Conservation (phyloP, 2,113 vertebrate genomes). For the Columba livia region DNA sequence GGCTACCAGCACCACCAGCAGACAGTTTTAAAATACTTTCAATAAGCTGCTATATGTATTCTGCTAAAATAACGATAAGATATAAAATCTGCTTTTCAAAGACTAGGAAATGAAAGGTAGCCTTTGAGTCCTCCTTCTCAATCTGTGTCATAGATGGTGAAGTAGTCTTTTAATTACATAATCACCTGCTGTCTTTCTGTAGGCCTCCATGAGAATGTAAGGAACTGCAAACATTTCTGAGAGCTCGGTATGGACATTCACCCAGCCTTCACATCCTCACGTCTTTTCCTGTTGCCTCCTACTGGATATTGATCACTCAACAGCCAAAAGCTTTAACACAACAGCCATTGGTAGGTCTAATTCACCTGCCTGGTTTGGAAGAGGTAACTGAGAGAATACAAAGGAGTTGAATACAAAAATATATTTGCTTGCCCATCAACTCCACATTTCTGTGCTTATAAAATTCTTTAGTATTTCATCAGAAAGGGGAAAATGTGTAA, state of each 20-base stretch:
- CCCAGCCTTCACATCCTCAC: neutral
- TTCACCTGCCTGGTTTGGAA: neutral
- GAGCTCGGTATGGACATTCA: neutral
- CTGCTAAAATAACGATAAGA: neutral
- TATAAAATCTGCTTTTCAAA: neutral
- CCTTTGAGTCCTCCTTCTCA: neutral
- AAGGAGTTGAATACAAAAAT: neutral
- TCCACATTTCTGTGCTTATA: neutral
- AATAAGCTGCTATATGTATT: neutral
- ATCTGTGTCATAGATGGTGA: neutral
- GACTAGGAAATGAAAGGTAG: neutral
- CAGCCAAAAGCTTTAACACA: neutral
- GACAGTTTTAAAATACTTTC: neutral
- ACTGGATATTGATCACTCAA: neutral
- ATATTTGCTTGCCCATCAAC: neutral
- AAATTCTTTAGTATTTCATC: neutral
- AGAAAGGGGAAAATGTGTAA: neutral
- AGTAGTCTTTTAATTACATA: neutral
- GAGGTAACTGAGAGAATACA: neutral
- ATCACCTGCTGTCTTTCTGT: neutral
- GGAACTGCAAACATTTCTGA: neutral
- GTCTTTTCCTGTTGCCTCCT: neutral
- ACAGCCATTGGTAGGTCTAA: neutral
- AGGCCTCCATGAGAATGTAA: neutral
- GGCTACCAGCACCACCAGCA: neutral